Conservation (phyloP, 1,140 invertebrate genomes). For the Trypoxylus dichotomus region DNA sequence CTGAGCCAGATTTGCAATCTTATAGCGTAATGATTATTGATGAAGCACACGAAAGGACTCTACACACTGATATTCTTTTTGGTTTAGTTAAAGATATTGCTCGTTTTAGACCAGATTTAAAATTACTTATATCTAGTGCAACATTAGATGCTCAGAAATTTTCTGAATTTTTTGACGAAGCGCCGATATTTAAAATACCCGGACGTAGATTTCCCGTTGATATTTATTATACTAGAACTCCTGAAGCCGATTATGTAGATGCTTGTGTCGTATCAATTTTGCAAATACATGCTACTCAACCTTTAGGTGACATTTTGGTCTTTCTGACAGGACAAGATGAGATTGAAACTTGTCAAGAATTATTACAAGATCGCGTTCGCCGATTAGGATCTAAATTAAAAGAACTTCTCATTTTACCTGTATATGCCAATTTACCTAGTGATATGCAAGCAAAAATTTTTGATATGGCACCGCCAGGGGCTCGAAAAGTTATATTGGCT, state of each 20-base stretch:
- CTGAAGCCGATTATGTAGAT: conserved; percentile 98
- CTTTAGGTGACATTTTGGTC: conserved; percentile 92
- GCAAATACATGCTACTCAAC: conserved; percentile 97
- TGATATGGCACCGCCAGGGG: conserved; percentile 91
- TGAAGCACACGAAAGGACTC: conserved; percentile 97
- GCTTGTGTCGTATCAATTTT: conserved; percentile 95
- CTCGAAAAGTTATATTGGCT: conserved; percentile 94
- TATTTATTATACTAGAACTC: conserved; percentile 98
- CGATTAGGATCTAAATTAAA: conserved; percentile 90
- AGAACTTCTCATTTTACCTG: conserved; percentile 92
- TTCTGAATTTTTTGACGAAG: conserved; percentile 97
- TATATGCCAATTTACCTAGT: conserved; percentile 97
- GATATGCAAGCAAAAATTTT: conserved; percentile 99
- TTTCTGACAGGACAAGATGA: conserved; percentile 97
- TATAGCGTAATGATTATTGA: conserved; percentile 99
- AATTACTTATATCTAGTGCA: conserved; percentile 96
- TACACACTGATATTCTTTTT: conserved; percentile 98
- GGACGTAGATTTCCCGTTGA: conserved; percentile 86
- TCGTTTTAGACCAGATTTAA: conserved; percentile 91
- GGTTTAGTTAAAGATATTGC: conserved; percentile 98
- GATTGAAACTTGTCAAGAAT: conserved; percentile 95
- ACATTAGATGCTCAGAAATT: conserved; percentile 98
- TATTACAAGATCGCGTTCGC: conserved; percentile 86
- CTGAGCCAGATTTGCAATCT: conserved; percentile 91
- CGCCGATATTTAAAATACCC: conserved; percentile 97